Evolutionary conservation across 2,888 invertebrate genomes (phyloP).

Genomic region (Zhengitettix transpicula): DNA sequence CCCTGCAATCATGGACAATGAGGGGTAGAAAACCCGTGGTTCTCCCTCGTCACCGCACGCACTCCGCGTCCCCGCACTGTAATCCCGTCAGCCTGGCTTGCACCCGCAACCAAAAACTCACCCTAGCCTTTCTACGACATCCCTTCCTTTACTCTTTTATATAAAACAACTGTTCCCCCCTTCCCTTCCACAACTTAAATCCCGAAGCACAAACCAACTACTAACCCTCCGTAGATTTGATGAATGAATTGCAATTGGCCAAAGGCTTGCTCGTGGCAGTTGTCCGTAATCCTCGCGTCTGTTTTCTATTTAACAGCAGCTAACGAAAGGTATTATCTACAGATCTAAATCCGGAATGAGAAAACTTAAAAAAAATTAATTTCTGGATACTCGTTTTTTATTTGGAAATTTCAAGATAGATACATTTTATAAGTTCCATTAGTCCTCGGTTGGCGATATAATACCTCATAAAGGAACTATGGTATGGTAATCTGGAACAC

Average conservation of each 20-base stretch:
- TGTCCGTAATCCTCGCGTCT: too few species aligned
- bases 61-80: constrained; percentile 2
- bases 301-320: too few species aligned
- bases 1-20: neutral
- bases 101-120: constrained; percentile 11
- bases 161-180: constrained; percentile 8
- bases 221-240: neutral
- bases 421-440: too few species aligned
- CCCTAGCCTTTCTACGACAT: constrained; percentile 5
- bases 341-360: too few species aligned
- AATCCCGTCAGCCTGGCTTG: constrained; percentile 10
- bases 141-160: constrained; percentile 11
- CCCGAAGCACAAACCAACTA: neutral
- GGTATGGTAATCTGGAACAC: too few species aligned
- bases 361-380: too few species aligned
- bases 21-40: neutral
- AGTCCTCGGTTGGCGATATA: too few species aligned
- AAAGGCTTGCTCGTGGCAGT: too few species aligned
- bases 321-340: too few species aligned
- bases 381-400: too few species aligned
- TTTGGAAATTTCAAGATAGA: too few species aligned
- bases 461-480: too few species aligned
- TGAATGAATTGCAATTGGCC: constrained; percentile 1
- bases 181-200: constrained; percentile 2
- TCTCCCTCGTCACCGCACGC: neutral